phyloP scores from a whole-genome alignment of 2,113 vertebrate species.

The Microcebus jonahi region DNA sequence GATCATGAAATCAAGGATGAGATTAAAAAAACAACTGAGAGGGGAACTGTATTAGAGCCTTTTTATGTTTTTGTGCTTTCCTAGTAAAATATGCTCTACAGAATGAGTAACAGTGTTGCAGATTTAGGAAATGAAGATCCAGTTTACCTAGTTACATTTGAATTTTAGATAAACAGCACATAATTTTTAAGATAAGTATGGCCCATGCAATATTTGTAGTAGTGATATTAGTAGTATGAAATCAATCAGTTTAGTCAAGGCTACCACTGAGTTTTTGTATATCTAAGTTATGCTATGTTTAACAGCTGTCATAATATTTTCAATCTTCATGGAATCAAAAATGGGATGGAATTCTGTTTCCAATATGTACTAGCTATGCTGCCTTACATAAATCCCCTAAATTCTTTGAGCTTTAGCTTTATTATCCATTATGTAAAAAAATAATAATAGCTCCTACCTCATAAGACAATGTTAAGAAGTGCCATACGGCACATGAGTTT shows the following conservation, averaged over 20 bases:
- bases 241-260: neutral
- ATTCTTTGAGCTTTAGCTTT: neutral
- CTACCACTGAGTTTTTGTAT: neutral
- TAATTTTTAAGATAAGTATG: neutral
- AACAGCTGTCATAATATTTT: neutral
- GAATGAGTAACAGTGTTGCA: neutral
- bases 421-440: neutral
- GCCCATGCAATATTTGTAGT: neutral
- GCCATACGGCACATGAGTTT: neutral
- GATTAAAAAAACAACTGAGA: neutral
- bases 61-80: neutral
- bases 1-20: neutral
- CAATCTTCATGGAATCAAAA: neutral
- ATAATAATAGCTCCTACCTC: neutral
- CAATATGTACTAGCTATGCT: neutral
- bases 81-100: neutral
- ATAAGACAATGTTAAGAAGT: neutral
- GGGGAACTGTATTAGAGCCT: neutral
- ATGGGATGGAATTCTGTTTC: neutral
- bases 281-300: neutral
- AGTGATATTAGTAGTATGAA: neutral
- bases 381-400: neutral
- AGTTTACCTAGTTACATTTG: neutral
- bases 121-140: neutral
- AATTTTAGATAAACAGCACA: constrained; percentile 18